Evolutionary conservation across 2,797 vertebrate species (phyloP), one percentile per base, ranked within the genome.

Genomic region (Ataeniobius toweri): DNA sequence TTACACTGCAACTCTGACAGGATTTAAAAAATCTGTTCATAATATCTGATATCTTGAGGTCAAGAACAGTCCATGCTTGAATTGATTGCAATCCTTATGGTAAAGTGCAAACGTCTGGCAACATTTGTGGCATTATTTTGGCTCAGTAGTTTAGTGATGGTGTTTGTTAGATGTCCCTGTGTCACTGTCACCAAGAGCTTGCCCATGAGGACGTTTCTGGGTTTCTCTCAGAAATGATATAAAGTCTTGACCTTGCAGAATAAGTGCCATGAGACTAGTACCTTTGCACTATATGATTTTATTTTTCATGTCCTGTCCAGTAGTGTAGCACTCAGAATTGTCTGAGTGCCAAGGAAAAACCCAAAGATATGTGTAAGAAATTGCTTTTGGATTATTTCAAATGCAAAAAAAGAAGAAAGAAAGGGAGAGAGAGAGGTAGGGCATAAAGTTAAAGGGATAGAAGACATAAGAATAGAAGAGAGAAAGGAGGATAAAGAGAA

Each of bases 71-170:
- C 28, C 28, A 36, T 20, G 28, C 28, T 63, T 36, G 16, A 63
- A 63, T 63, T 63, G 59, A 63, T 63, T 31, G 59, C 28, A 36
- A 63, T 63, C 59, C 14, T 63, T 36, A 63, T 20, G 59, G 59
- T 36, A 31, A 63, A 36, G 28, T 20, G 28, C 59, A 53, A 22
- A 53, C 1, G 18, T 20, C 51, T 18, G 5, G 51, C 51, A 53
- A 18, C 51, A 31, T 36, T 7, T 18, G 7, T 18, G 59, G 28
- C 59, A 16, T 63, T 50, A 10, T 16, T 50, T 50, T 50, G 14
- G 16, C 14, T 16, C 2, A 50, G 48, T 50, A 3, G 48, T 50
- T 36, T 26, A 1, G 28, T 31, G 28, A 14, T n/a, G 2, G 59
- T 36, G 28, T 36, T 20, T 31, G 14, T 36, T 28, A 36, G 59